Conservation (phyloP, 2,888 invertebrate species). For the Meghimatium bilineatum region DNA sequence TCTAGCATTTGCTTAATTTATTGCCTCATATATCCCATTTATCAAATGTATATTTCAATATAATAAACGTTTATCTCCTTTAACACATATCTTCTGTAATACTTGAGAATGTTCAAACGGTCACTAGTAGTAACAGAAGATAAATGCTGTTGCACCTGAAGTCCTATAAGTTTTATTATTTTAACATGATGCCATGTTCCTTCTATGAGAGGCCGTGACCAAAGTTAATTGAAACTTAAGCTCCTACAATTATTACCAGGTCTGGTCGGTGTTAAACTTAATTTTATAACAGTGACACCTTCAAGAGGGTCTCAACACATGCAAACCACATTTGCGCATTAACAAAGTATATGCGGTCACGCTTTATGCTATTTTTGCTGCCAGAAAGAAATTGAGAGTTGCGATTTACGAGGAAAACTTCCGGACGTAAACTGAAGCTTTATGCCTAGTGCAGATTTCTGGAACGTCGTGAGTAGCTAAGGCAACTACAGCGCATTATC, state of each 20-base stretch:
- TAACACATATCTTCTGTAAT: too few relatives aligned
- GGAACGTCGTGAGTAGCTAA: not conserved
- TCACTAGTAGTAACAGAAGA: not conserved
- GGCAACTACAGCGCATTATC: slow-evolving; percentile 18
- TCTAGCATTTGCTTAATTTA: too few relatives aligned
- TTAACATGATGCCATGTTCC: not conserved
- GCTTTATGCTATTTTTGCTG: slow-evolving; percentile 22
- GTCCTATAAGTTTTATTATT: not conserved
- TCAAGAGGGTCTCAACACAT: slow-evolving; percentile 30
- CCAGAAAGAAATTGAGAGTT: slow-evolving; percentile 6
- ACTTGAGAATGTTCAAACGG: not conserved
- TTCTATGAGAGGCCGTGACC: slow-evolving; percentile 14
- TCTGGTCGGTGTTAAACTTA: not conserved
- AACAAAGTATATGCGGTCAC: slow-evolving; percentile 22
- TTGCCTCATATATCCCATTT: too few relatives aligned
- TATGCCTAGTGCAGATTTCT: slow-evolving; percentile 10
- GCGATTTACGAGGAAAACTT: not conserved
- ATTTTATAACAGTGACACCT: slow-evolving; percentile 29
- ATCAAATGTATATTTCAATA: too few relatives aligned
- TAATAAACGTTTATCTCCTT: too few relatives aligned
- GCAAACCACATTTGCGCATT: slow-evolving; percentile 30
- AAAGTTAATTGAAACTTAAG: slow-evolving; percentile 1
- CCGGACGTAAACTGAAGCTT: slow-evolving; percentile 8
- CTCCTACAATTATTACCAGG: slow-evolving; percentile 21
- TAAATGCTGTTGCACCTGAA: slow-evolving; percentile 13